These are phyloP conservation scores for Limnephilus marmoratus DNA, from an alignment of 2,888 invertebrate genomes.

Conservation along the genomic window DNA sequence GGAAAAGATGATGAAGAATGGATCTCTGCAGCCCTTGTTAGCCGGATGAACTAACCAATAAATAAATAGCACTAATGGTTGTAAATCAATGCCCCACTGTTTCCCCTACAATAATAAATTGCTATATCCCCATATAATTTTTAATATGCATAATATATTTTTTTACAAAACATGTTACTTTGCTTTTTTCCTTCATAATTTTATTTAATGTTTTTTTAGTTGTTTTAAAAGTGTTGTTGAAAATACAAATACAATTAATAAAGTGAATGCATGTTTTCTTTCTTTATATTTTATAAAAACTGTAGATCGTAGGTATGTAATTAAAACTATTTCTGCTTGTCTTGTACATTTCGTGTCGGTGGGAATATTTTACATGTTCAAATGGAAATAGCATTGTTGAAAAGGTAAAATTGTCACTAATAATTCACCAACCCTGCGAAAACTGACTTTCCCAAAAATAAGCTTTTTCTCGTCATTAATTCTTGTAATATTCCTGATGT, in stretches of 20 bases:
- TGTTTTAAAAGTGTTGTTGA: not conserved
- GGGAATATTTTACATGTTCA: no score
- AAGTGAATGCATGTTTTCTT: not conserved
- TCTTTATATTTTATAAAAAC: no score
- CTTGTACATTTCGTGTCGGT: not conserved
- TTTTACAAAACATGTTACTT: not conserved
- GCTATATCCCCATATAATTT: not conserved
- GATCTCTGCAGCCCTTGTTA: conserved; percentile 81
- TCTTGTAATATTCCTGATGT: not conserved
- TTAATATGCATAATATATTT: not conserved
- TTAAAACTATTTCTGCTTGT: no score
- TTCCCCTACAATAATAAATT: not conserved
- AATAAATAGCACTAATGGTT: conserved; percentile 6
- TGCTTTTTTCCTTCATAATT: conserved; percentile 23
- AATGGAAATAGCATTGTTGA: no score
- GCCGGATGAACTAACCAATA: conserved; percentile 70
- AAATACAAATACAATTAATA: not conserved
- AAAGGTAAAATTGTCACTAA: no score
- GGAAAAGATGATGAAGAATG: conserved; percentile 83
- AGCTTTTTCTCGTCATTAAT: not conserved
- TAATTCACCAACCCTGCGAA: no score
- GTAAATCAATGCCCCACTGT: not conserved
- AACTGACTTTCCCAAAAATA: not conserved
- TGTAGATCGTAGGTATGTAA: not conserved
- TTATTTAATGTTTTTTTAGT: not conserved